Percentiles rank a stretch among this genome's conserved stretches.
These are phyloP conservation scores for Pinctada fucata DNA, from an alignment of 2,888 invertebrate species.

Conservation along the genomic window DNA sequence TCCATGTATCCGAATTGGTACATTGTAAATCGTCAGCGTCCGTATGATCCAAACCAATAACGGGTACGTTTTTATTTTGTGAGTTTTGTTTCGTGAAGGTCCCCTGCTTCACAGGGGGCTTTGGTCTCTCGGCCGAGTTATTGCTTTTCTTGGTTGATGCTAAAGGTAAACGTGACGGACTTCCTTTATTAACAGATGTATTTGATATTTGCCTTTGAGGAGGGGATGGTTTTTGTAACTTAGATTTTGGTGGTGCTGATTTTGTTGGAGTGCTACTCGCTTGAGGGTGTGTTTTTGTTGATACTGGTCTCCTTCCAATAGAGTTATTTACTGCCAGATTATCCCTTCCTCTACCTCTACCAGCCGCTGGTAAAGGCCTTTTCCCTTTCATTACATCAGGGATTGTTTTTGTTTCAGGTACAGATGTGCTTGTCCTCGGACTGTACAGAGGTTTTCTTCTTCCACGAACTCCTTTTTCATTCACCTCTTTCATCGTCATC, in stretches of 20 bases:
- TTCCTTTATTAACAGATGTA: conserved; percentile 30
- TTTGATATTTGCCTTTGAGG: conserved; percentile 35
- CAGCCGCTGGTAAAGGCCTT: conserved; percentile 8
- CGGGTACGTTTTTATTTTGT: conserved; percentile 55
- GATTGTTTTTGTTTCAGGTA: conserved; percentile 12
- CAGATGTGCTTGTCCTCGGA: conserved; percentile 35
- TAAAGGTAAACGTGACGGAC: conserved; percentile 34
- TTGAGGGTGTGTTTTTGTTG: conserved; percentile 54
- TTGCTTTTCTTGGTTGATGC: conserved; percentile 30
- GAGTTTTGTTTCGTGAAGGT: conserved; percentile 91
- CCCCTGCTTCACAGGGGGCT: conserved; percentile 85
- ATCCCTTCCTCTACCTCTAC: conserved; percentile 9
- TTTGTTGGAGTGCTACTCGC: conserved; percentile 55
- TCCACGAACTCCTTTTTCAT: conserved; percentile 56
- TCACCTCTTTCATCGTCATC: conserved; percentile 43
- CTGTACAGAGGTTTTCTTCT: conserved; percentile 65
- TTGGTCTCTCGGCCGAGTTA: conserved; percentile 56
- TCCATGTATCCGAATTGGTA: conserved; percentile 53
- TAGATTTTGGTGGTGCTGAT: conserved; percentile 38
- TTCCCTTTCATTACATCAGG: conserved; percentile 18
- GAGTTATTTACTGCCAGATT: not conserved
- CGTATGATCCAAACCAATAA: conserved; percentile 37
- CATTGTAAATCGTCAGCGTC: conserved; percentile 10
- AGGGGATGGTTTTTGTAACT: conserved; percentile 41
- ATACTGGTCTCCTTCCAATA: conserved; percentile 31